These are phyloP conservation scores for Deilephila porcellus DNA, from an alignment of 2,888 invertebrate genomes.

Conservation along the genomic window DNA sequence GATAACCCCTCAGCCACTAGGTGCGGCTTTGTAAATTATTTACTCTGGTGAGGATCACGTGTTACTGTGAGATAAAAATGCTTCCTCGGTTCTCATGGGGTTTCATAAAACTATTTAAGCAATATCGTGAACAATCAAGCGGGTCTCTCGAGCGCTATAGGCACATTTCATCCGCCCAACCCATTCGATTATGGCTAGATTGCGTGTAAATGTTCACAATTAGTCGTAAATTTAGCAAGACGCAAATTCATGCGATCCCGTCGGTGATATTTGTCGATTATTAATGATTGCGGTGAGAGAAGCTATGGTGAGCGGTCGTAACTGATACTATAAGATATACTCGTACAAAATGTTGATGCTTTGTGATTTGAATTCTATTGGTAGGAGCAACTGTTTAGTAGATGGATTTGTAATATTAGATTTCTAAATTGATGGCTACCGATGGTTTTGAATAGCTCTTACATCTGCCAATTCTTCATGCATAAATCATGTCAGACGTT, in stretches of 20 bases:
- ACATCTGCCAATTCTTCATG: no score
- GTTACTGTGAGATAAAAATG: no score
- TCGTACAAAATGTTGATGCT: background rate
- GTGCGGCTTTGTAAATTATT: no score
- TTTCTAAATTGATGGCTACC: no score
- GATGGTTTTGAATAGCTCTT: no score
- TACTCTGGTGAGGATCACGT: no score
- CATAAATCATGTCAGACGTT: no score
- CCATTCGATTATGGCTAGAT: background rate
- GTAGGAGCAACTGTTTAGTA: no score
- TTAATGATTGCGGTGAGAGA: background rate
- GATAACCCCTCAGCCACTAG: no score
- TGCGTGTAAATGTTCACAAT: conserved; percentile 14
- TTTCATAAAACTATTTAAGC: background rate
- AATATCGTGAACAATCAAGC: background rate
- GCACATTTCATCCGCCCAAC: conserved; percentile 7
- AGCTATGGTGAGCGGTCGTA: background rate
- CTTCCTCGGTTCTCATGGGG: no score
- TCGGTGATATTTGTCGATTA: conserved; percentile 15
- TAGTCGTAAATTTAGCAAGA: conserved; percentile 19
- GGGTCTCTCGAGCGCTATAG: background rate
- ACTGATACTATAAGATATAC: background rate
- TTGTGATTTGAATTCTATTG: background rate
- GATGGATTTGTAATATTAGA: no score
- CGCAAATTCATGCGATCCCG: conserved; percentile 5